Evolutionary conservation across 2,797 vertebrate species (phyloP), one percentile per base, ranked within the genome.

Genomic region (Calcarius lapponicus): DNA sequence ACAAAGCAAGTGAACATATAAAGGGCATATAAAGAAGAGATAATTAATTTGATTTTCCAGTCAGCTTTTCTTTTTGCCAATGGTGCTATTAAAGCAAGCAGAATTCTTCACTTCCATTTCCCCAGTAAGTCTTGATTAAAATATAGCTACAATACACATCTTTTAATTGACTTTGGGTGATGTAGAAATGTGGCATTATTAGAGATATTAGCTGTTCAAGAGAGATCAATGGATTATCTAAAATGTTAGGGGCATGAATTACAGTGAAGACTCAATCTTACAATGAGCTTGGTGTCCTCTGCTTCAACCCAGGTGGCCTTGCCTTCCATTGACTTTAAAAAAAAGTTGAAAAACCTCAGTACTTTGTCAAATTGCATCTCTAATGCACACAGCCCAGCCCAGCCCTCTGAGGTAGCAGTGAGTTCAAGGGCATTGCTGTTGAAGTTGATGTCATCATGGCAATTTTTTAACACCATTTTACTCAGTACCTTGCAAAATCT

Each of bases 211-310:
- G 29, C 74, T 73, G 25, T 47, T 95, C 64, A 65, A 43, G 54
- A 65, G 53, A 93, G 88, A 95, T 93, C 92, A 86, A 53, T 90
- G 64, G 53, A 92, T 93, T 93, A 93, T 82, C 75, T 92, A n/a
- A 94, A 96, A 93, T 74, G 90, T 86, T 96, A 93, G 87, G 70
- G 90, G 62, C n/a, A 22, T 57, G 84, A 92, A 20, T 79, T 84
- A 53, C 28, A 76, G 36, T 32, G 83, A 87, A 92, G 74, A 24
- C 82, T 92, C 82, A 88, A 38, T 86, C 26, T 86, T 7, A 50
- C 47, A 89, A 66, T 7, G 66, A 88, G 31, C 73, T 79, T 4
- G 0, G 29, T 66, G 88, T 88, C 91, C 90, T 76, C 56, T 73
- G 42, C 81, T 60, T 86, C 86, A 79, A 76, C 78, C 67, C 64